Evolutionary conservation across 2,888 invertebrate genomes (phyloP).

Genomic region (Hecatera dysodea): DNA sequence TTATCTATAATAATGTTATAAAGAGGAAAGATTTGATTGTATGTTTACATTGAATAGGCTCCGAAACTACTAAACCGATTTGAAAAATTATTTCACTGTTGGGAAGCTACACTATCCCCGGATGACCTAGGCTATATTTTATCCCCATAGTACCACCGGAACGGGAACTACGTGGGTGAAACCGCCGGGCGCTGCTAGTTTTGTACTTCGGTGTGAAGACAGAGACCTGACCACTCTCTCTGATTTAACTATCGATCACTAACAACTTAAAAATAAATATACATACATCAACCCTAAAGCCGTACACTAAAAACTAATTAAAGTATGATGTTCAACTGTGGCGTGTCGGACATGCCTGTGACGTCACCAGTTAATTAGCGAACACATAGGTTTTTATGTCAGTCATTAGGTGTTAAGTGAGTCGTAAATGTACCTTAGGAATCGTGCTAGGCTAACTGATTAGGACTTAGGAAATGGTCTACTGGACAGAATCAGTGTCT

Average conservation of each 20-base stretch:
- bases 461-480: slow-evolving; percentile 14
- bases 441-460: slow-evolving; percentile 46
- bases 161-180: too few relatives aligned
- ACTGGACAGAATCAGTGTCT: slow-evolving; percentile 2
- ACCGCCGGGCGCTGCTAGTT: too few relatives aligned
- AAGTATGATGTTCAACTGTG: slow-evolving; percentile 50
- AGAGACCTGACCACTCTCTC: too few relatives aligned
- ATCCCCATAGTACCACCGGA: too few relatives aligned
- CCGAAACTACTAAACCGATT: too few relatives aligned
- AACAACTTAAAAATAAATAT: slow-evolving; percentile 18
- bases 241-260: background rate
- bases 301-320: slow-evolving; percentile 58
- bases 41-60: too few relatives aligned
- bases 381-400: slow-evolving; percentile 64
- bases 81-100: too few relatives aligned
- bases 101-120: too few relatives aligned
- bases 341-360: slow-evolving; percentile 55
- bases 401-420: slow-evolving; percentile 64
- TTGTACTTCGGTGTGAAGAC: too few relatives aligned
- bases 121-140: too few relatives aligned
- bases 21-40: too few relatives aligned
- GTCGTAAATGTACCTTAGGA: slow-evolving; percentile 61
- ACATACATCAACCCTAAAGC: slow-evolving; percentile 13
- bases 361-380: slow-evolving; percentile 61
- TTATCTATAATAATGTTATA: too few relatives aligned